These are phyloP conservation scores for Mastomys natalensis DNA, from an alignment of 2,113 vertebrate species.

Conservation along the genomic window DNA sequence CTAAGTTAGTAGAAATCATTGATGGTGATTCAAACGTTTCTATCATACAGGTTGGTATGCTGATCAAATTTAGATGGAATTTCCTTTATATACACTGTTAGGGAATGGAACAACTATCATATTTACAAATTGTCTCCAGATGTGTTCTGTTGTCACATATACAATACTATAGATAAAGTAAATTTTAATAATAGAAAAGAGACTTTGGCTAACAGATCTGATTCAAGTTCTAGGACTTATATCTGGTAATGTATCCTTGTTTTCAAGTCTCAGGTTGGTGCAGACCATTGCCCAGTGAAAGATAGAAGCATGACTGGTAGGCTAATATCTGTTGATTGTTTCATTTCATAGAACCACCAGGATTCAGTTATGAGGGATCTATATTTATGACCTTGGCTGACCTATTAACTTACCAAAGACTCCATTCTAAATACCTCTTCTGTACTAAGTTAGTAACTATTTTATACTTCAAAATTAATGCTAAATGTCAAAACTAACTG, in stretches of 20 bases:
- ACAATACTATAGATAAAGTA: not conserved
- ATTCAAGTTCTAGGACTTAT: not conserved
- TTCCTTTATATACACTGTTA: not conserved
- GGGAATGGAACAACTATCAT: not conserved
- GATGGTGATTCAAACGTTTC: not conserved
- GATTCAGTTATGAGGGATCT: accelerated
- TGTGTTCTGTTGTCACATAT: not conserved
- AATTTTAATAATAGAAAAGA: not conserved
- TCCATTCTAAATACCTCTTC: not conserved
- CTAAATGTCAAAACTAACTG: not conserved
- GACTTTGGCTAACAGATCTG: not conserved
- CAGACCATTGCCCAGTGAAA: no score
- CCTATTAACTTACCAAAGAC: not conserved
- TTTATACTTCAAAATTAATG: not conserved
- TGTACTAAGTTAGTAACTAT: not conserved
- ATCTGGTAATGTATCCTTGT: not conserved
- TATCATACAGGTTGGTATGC: not conserved
- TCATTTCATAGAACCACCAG: not conserved
- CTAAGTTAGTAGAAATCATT: not conserved
- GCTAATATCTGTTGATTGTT: not conserved
- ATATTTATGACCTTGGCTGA: not conserved
- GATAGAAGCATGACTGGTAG: no score
- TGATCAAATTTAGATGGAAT: not conserved
- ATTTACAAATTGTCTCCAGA: not conserved
- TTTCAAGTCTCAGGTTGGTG: not conserved